A percentile compares a stretch with the other conserved stretches of the same genome.
Evolutionary conservation across 2,113 vertebrate species (phyloP).

Genomic region (Boleophthalmus pectinirostris): DNA sequence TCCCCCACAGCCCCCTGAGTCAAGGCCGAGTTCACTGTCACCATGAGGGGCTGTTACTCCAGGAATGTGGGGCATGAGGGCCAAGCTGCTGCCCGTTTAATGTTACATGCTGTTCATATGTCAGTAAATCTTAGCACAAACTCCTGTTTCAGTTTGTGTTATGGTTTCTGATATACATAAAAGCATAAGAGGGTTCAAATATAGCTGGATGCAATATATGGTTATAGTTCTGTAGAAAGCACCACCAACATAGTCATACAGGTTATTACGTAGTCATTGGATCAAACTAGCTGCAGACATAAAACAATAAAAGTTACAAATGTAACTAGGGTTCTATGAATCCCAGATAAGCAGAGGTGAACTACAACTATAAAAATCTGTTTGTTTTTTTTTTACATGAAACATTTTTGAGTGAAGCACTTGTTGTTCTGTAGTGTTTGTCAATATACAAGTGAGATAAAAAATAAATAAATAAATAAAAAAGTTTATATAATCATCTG

Average conservation of each 20-base stretch:
- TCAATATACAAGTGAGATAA: too few relatives aligned
- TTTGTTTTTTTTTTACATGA: background rate
- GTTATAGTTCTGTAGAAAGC: background rate
- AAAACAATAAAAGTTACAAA: too few relatives aligned
- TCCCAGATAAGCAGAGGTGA: too few relatives aligned
- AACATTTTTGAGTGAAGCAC: background rate
- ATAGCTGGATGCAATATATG: background rate
- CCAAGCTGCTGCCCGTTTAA: constrained; percentile 56
- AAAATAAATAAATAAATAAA: too few relatives aligned
- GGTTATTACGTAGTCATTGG: background rate
- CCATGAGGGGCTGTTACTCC: constrained; percentile 50
- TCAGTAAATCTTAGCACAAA: constrained; percentile 51
- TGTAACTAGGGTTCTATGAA: too few relatives aligned
- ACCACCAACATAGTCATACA: background rate
- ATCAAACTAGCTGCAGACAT: background rate
- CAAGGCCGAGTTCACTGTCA: constrained; percentile 65
- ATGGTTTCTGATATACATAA: background rate
- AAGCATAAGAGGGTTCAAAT: background rate
- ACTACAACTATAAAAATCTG: too few relatives aligned
- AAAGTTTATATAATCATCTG: background rate
- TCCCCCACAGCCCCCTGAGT: constrained; percentile 27
- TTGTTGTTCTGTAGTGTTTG: background rate
- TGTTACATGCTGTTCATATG: constrained; percentile 53
- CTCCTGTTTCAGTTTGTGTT: constrained; percentile 33
- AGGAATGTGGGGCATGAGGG: constrained; percentile 68